phyloP scores from a whole-genome alignment of 2,888 invertebrate genomes.

The Chloroclysta siterata region DNA sequence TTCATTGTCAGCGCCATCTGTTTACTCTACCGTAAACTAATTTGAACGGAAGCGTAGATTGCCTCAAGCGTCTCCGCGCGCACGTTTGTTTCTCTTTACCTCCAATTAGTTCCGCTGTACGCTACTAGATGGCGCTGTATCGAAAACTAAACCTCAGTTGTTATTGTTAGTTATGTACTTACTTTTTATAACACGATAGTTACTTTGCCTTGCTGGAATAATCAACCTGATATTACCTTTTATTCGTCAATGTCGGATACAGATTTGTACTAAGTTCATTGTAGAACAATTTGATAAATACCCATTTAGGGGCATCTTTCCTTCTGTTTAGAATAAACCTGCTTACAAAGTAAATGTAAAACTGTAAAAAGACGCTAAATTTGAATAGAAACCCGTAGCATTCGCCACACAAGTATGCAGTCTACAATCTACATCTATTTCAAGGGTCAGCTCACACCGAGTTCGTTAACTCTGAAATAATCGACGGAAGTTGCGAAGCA shows the following conservation, averaged over 20 bases:
- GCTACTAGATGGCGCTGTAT: conserved; percentile 15
- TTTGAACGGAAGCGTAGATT: not conserved
- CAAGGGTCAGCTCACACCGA: conserved; percentile 64
- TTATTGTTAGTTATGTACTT: not conserved
- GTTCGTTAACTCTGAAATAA: conserved; percentile 69
- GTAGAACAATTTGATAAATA: too few relatives aligned
- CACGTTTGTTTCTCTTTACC: not conserved
- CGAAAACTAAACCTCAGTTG: not conserved
- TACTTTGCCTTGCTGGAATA: not conserved
- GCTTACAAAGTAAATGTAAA: not conserved
- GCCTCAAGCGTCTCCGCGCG: not conserved
- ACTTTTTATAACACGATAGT: not conserved
- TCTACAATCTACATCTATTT: conserved; percentile 44
- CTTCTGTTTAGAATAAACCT: too few relatives aligned
- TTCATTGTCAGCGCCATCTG: conserved; percentile 31
- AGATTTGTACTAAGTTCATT: too few relatives aligned
- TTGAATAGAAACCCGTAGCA: not conserved
- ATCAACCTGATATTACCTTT: too few relatives aligned
- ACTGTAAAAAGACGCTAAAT: not conserved
- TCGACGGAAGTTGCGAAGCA: conserved; percentile 56
- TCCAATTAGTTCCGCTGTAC: conserved; percentile 2
- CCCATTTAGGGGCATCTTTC: too few relatives aligned
- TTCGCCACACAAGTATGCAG: conserved; percentile 23
- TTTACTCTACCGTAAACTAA: not conserved
- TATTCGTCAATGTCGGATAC: too few relatives aligned